phyloP scores from a whole-genome alignment of 2,113 vertebrate species.

The Chaetodon trifascialis region DNA sequence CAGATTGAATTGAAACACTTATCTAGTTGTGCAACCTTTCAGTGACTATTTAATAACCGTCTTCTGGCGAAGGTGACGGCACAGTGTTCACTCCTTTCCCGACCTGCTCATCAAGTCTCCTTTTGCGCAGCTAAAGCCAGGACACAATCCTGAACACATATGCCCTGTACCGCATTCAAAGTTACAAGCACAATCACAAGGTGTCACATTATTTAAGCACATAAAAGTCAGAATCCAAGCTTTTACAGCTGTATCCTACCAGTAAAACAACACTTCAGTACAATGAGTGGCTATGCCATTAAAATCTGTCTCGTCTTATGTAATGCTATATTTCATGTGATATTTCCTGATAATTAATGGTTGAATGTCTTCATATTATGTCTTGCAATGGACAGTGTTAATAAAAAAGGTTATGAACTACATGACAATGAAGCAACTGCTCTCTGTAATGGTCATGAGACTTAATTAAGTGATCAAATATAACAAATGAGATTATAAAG shows the following conservation, averaged over 20 bases:
- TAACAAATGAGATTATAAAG: conserved; percentile 47
- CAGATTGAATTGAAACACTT: too few species aligned
- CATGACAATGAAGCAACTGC: conserved; percentile 14
- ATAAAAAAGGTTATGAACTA: conserved; percentile 6
- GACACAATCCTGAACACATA: not conserved
- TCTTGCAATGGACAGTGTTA: not conserved
- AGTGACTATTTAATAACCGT: too few species aligned
- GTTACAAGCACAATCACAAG: not conserved
- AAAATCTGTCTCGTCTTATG: not conserved
- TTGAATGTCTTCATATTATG: not conserved
- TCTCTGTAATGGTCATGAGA: conserved; percentile 26
- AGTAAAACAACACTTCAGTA: not conserved
- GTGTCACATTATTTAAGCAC: not conserved
- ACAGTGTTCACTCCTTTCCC: too few species aligned
- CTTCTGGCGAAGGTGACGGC: too few species aligned
- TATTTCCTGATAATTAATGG: not conserved
- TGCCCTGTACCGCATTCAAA: not conserved
- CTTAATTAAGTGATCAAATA: conserved; percentile 51
- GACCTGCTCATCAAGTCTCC: too few species aligned
- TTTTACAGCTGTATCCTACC: not conserved
- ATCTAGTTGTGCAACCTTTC: too few species aligned
- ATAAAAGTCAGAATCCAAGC: not conserved
- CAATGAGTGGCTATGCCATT: too few species aligned
- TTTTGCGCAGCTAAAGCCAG: not conserved
- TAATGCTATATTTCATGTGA: not conserved